Base-by-base conservation (phyloP, 2,888 invertebrate species). In the Dendrolimus houi region DNA sequence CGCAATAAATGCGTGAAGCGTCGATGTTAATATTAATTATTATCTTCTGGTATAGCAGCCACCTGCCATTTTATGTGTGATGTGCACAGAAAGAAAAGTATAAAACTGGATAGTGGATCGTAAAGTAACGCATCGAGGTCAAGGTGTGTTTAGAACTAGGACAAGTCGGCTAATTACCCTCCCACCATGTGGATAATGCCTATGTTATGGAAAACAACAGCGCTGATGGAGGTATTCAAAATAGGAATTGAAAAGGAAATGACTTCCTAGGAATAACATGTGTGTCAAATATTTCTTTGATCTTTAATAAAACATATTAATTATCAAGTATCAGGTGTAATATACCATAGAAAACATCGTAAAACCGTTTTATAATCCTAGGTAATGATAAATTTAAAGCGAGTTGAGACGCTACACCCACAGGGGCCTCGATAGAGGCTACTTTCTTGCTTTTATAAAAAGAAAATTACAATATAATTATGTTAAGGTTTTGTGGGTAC, bases 121-220 rank as follows among this genome's bases (percentile, higher is more conserved):
- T 87, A 85, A 87, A 86, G 70, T 66, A 73, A 66, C 62, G 67
- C 72, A 87, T 81, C 80, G 82, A 82, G 87, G 89, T 87, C 88
- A 88, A 87, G 88, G 87, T 85, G 74, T 68, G 59, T 79, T 76
- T 79, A 79, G 79, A 87, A 85, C 81, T 84, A 82, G 86, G 82
- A 80, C 87, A 74, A 69, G 68, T 70, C 68, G 65, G 74, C 82
- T 88, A 88, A 88, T 87, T 88, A 85, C 82, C 74, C 69, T 74
- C 74, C 74, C 72, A 79, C 75, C 72, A 72, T 69, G 73, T 76
- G 75, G 73, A 79, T 74, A 72, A 70, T 70, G 70, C 69, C 70
- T 70, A 67, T 71, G 68, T 71, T 68, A 73, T 68, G 68, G 67
- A 70, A 71, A 71, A 74, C 69, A 70, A 70, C 67, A 71, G 71